phyloP scores from a whole-genome alignment of 2,888 invertebrate genomes.

The Pachydiplax longipennis region DNA sequence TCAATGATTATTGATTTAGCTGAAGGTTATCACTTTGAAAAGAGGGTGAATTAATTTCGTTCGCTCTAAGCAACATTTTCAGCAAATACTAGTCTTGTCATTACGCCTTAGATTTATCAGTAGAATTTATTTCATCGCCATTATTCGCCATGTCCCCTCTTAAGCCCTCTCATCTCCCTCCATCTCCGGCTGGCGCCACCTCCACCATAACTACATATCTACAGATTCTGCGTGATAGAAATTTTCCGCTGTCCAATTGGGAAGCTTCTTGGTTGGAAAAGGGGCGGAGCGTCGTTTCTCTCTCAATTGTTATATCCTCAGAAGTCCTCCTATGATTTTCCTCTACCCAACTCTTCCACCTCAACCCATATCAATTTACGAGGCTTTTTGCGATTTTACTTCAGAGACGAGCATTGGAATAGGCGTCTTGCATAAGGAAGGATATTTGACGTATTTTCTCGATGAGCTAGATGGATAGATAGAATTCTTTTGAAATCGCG shows the following conservation, averaged over 20 bases:
- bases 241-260: not conserved
- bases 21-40: too few relatives aligned
- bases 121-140: not conserved
- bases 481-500: not conserved
- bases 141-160: not conserved
- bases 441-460: not conserved
- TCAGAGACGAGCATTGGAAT: not conserved
- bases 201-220: not conserved
- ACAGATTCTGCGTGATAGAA: not conserved
- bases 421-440: not conserved
- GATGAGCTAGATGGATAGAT: not conserved
- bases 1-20: too few relatives aligned
- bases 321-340: not conserved
- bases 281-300: not conserved
- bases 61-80: too few relatives aligned
- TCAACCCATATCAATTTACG: not conserved
- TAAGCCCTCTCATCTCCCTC: not conserved
- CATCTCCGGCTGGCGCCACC: not conserved
- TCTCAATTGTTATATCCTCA: not conserved
- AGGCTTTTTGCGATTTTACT: not conserved
- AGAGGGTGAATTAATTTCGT: too few relatives aligned
- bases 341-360: not conserved
- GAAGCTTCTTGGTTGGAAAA: not conserved
- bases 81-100: too few relatives aligned
- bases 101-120: too few relatives aligned